Base-by-base conservation (phyloP, 2,113 vertebrate genomes). In the Harpagus bidentatus region DNA sequence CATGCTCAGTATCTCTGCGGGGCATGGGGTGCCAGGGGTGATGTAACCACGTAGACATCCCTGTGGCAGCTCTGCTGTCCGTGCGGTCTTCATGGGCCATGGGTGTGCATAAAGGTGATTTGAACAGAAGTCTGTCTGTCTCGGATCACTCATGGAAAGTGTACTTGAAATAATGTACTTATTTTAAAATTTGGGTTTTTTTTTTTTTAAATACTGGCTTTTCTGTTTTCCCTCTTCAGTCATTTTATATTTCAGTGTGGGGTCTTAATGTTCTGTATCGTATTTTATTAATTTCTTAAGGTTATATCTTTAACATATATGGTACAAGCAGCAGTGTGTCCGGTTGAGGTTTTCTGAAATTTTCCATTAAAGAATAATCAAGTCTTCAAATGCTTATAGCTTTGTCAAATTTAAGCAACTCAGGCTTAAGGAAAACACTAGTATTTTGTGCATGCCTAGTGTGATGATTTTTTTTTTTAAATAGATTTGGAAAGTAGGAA, bases 1-100 rank as follows among this genome's bases (percentile, higher is more conserved):
- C 11, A 6, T 0, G 2, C 34, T 26, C 67, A 2, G 20, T 7
- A 5, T 15, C 52, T 34, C 29, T 31, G 78, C 2, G 2, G 50
- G 32, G 6, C 31, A 9, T 1, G 5, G 56, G 8, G 3, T 36
- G 34, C 50, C 32, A 17, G 45, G 74, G 23, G 0, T 14, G 79
- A 2, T 4, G 14, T 25, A 8, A 16, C 40, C 43, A 6, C 2
- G 2, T 2, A 9, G 58, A 16, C 7, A 5, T 9, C 22, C 31
- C 29, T 20, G 48, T 2, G 66, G 31, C 38, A 91, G 38, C 78
- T 62, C 81, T 78, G 82, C 47, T 42, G 8, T 13, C 42, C 1
- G 0, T 11, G 13, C 6, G n/a, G 17, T 34, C 59, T 74, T 50
- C 6, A 0, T 11, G 43, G 56, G 32, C 28, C 43, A 0, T 0